Conservation (phyloP, 2,888 invertebrate genomes). For the Ferrisia virgata region DNA sequence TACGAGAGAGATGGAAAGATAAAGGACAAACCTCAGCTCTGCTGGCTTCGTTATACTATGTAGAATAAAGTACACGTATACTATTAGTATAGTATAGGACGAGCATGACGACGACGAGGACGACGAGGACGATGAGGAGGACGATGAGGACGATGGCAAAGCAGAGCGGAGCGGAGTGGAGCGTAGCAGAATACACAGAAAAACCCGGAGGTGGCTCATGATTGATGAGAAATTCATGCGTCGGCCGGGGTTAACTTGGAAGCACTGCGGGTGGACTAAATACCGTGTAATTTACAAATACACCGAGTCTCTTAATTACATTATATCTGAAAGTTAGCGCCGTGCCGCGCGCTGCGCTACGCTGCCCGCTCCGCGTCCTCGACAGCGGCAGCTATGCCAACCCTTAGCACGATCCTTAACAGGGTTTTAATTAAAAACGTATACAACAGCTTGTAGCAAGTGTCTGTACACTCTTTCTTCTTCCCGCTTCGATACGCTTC, state of each 20-base stretch:
- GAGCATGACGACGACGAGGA: too few species aligned
- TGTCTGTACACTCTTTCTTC: constrained; percentile 40
- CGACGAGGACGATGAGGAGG: too few species aligned
- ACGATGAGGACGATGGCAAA: too few species aligned
- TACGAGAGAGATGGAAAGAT: background rate
- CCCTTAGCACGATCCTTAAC: constrained; percentile 46
- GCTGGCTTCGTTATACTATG: too few species aligned
- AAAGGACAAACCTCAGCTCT: background rate
- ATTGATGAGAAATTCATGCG: constrained; percentile 47
- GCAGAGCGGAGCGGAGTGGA: background rate
- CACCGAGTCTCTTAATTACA: constrained; percentile 48
- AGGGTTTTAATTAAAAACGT: constrained; percentile 47
- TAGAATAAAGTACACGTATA: too few species aligned
- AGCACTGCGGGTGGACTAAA: constrained; percentile 49
- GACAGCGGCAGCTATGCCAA: background rate
- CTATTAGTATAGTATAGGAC: too few species aligned
- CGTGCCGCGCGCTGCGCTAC: constrained; percentile 1
- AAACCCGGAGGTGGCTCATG: constrained; percentile 38
- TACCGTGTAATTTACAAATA: constrained; percentile 51
- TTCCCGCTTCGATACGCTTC: background rate
- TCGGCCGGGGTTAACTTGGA: constrained; percentile 44
- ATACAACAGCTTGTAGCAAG: constrained; percentile 46
- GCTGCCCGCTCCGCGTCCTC: background rate
- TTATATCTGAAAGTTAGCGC: constrained; percentile 45
- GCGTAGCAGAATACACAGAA: constrained; percentile 24